Evolutionary conservation across 1,140 invertebrate genomes (phyloP), one percentile per base, ranked within the genome.

Genomic region (Pseudomyrmex pallidus): DNA sequence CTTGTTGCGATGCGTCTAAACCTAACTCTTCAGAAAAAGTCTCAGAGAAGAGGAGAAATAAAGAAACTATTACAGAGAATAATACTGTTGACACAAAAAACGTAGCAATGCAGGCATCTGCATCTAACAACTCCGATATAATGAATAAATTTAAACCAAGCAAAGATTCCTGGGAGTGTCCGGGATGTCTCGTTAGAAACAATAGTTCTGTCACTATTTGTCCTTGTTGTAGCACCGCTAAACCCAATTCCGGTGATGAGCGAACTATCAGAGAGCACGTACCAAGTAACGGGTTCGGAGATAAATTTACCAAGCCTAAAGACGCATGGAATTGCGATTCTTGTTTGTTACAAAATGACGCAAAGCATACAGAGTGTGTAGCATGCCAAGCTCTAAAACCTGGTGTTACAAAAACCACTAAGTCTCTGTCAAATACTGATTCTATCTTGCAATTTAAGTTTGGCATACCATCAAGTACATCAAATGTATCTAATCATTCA

Each of bases 201-300:
- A 93, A 94, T 25, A 90, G 89, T 9, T 91, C 94, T 25, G 94
- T 93, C 56, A 88, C 86, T 4, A 95, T 95, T 86, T 98, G 97
- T 93, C 93, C 95, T 22, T 97, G 97, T 83, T 97, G 97, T 90
- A 96, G 96, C 74, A 94, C 96, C 35, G 91, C 95, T 0, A 97
- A 96, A 90, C 96, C 96, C 59, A 66, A 64, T 80, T 67, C 82
- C 44, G 93, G 57, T 82, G 67, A 66, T n/a, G 17, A 85, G 48
- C 1, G 35, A 13, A 46, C 46, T 35, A 70, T 77, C 66, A 20
- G n/a, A 73, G 17, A 59, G 20, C 74, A 61, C 15, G 59, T 25
- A 10, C 57, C 68, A 59, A 64, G 50, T 46, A 76, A 78, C 54
- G 93, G 93, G 20, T 95, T 95, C 90, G 94, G 93, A 10, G 91